Percentiles rank a stretch among this genome's conserved stretches.
phyloP scores from a whole-genome alignment of 1,140 invertebrate genomes.

The Halyomorpha halys region DNA sequence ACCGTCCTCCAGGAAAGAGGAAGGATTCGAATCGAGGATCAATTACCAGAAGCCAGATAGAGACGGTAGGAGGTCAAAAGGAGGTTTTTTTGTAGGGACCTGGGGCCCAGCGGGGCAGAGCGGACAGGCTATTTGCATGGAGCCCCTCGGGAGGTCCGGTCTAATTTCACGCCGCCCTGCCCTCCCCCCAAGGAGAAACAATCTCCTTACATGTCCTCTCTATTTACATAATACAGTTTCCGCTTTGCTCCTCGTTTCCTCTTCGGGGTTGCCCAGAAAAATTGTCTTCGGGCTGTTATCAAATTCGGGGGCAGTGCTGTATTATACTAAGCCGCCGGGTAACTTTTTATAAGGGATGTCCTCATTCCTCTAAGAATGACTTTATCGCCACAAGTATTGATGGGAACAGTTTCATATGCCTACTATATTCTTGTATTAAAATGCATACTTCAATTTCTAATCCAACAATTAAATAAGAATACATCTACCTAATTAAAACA shows the following conservation, averaged over 20 bases:
- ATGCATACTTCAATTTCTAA: no score
- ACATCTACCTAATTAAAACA: no score
- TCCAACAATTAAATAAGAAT: no score
- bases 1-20: background rate
- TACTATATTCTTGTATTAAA: no score
- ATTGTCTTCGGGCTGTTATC: background rate
- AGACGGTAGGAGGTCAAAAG: background rate
- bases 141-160: conserved; percentile 2
- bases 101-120: background rate
- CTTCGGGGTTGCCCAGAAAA: background rate
- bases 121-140: conserved; percentile 6
- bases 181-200: conserved; percentile 3
- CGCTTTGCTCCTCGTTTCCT: conserved; percentile 5
- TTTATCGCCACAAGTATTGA: no score
- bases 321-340: no score
- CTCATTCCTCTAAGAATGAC: no score
- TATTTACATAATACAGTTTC: conserved; percentile 11
- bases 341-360: no score
- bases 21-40: conserved; percentile 5
- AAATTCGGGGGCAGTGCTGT: no score
- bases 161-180: conserved; percentile 10
- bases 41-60: conserved; percentile 4
- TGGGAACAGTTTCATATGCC: no score
- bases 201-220: conserved; percentile 9
- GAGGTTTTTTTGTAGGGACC: background rate